Percentiles rank a stretch among this genome's conserved stretches.
phyloP scores from a whole-genome alignment of 2,797 vertebrate species.

The Enteromius afrohamiltoni region DNA sequence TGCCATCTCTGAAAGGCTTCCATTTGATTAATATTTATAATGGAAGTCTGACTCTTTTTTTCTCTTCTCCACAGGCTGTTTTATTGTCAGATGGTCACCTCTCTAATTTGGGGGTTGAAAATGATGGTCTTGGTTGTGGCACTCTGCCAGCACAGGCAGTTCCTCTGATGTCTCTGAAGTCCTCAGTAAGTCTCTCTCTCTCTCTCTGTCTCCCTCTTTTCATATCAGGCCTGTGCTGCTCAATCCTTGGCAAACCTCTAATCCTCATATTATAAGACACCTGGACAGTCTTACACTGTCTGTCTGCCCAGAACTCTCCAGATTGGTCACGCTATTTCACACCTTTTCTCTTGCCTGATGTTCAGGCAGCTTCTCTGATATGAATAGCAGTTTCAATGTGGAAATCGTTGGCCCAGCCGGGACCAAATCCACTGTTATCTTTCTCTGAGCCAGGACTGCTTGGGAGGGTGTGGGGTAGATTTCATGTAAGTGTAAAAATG shows the following conservation, averaged over 20 bases:
- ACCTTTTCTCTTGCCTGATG: constrained; percentile 48
- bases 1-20: constrained; percentile 79
- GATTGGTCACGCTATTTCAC: constrained; percentile 55
- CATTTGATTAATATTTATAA: constrained; percentile 81
- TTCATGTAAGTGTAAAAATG: constrained; percentile 39
- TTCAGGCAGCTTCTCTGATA: constrained; percentile 51
- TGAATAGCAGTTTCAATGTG: constrained; percentile 49
- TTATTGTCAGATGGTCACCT: constrained; percentile 72
- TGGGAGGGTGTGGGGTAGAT: constrained; percentile 24
- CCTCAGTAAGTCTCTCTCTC: constrained; percentile 43
- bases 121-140: constrained; percentile 49
- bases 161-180: constrained; percentile 33
- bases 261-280: constrained; percentile 55
- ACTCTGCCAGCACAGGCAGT: constrained; percentile 50
- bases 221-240: constrained; percentile 51
- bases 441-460: constrained; percentile 28
- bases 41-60: constrained; percentile 68
- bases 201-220: constrained; percentile 35
- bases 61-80: constrained; percentile 67
- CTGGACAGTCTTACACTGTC: constrained; percentile 52
- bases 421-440: constrained; percentile 47
- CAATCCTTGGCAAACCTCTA: constrained; percentile 52
- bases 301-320: constrained; percentile 53
- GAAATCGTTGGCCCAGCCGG: constrained; percentile 40
- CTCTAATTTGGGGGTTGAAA: constrained; percentile 67